Percentiles rank a stretch among this genome's conserved stretches.
These are phyloP conservation scores for Fragum fragum DNA, from an alignment of 2,888 invertebrate species.

Conservation along the genomic window DNA sequence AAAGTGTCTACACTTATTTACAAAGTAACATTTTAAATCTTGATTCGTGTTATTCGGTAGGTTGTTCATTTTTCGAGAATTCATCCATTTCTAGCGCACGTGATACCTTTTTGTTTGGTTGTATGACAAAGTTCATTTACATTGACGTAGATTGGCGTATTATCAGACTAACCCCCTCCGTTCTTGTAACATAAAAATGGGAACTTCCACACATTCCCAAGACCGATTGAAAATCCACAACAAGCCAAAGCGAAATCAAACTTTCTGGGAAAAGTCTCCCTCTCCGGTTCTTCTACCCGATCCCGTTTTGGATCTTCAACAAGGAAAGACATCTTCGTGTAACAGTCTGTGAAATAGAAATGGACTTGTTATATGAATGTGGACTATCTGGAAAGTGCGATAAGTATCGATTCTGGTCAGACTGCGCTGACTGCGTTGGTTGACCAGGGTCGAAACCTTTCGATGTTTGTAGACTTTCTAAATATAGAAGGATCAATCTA, in stretches of 20 bases:
- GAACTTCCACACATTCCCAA: slow-evolving; percentile 14
- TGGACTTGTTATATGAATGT: too few relatives aligned
- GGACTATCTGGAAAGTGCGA: background rate
- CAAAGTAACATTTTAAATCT: too few relatives aligned
- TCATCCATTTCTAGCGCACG: too few relatives aligned
- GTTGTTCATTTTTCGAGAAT: too few relatives aligned
- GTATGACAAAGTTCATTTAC: too few relatives aligned
- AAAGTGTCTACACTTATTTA: too few relatives aligned
- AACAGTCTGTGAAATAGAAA: background rate
- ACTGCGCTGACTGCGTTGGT: background rate
- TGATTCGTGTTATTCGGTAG: too few relatives aligned
- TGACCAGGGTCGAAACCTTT: background rate
- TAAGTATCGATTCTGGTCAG: background rate
- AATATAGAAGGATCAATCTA: too few relatives aligned
- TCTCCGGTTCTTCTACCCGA: background rate
- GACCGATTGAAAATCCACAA: slow-evolving; percentile 4
- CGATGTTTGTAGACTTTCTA: too few relatives aligned
- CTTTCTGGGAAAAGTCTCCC: slow-evolving; percentile 2
- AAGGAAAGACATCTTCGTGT: background rate
- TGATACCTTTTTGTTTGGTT: too few relatives aligned
- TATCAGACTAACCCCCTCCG: too few relatives aligned
- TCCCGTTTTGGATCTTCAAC: background rate
- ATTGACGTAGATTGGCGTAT: too few relatives aligned
- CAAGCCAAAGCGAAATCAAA: slow-evolving; percentile 9
- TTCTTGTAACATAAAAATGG: slow-evolving; percentile 15